Evolutionary conservation across 2,888 invertebrate genomes (phyloP).

Genomic region (Bugulina stolonifera): DNA sequence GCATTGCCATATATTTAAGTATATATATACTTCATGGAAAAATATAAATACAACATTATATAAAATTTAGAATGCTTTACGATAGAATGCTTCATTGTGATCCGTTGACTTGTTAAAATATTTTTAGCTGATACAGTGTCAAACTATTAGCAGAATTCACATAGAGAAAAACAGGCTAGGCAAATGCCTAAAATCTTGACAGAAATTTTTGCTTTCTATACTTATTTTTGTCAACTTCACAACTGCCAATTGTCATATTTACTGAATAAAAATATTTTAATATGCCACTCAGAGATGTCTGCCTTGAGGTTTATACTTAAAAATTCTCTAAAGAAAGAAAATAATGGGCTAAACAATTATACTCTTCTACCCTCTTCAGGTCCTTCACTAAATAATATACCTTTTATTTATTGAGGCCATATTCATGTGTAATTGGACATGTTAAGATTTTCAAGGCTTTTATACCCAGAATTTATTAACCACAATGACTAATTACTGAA

Average conservation of each 20-base stretch:
- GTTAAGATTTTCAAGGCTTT: not conserved
- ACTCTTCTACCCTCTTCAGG: not conserved
- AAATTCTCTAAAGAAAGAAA: not conserved
- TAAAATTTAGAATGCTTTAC: no score
- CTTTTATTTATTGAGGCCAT: not conserved
- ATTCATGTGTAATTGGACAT: conserved; percentile 24
- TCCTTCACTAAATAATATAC: not conserved
- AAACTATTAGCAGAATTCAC: no score
- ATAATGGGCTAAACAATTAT: not conserved
- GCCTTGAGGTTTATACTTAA: conserved; percentile 18
- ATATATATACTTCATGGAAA: no score
- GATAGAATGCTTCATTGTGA: no score
- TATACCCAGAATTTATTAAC: not conserved
- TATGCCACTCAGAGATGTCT: conserved; percentile 20
- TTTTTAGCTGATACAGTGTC: no score
- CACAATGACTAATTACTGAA: conserved; percentile 20
- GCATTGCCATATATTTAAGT: no score
- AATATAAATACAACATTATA: no score
- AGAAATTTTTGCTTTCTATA: no score
- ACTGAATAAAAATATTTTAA: not conserved
- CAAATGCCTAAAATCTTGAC: no score
- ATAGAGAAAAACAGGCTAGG: no score
- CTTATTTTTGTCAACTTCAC: no score
- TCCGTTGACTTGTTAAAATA: no score
- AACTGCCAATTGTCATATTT: not conserved